Evolutionary conservation across 92 coral and sea anemone species (phyloP).

Genomic region (Porites lobata): DNA sequence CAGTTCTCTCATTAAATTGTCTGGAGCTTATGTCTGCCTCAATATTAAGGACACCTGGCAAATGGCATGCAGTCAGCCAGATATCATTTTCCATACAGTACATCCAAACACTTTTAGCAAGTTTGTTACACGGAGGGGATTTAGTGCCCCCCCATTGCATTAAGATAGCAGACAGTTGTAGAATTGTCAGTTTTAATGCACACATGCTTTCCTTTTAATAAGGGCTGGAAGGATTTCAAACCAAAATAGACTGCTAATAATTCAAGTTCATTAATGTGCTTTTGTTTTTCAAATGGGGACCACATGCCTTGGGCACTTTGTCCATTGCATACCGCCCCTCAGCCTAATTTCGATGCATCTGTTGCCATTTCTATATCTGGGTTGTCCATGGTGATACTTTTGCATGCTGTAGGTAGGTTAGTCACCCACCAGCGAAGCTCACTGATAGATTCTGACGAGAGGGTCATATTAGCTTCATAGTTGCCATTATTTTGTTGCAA

Average conservation of each 20-base stretch:
- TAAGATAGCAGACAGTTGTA: conserved; percentile 50
- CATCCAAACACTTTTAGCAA: conserved; percentile 39
- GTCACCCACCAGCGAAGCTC: conserved; percentile 60
- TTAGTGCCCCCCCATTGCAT: conserved; percentile 56
- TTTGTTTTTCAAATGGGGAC: conserved; percentile 21
- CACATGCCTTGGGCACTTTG: conserved; percentile 43
- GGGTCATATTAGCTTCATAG: conserved; percentile 49
- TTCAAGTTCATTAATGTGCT: conserved; percentile 17
- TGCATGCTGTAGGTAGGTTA: conserved; percentile 33
- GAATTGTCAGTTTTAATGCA: conserved; percentile 45
- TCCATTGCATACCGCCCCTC: conserved; percentile 56
- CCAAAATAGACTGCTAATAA: neutral
- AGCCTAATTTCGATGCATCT: conserved; percentile 66
- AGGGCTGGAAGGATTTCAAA: neutral
- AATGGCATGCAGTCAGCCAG: conserved; percentile 14
- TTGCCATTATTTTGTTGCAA: conserved; percentile 47
- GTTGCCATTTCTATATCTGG: conserved; percentile 40
- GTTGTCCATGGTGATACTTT: conserved; percentile 22
- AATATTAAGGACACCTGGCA: too few species aligned
- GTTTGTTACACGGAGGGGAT: conserved; percentile 29
- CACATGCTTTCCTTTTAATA: conserved; percentile 14
- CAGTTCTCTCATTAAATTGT: conserved; percentile 63
- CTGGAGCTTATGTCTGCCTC: conserved; percentile 46
- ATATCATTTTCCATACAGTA: conserved; percentile 43
- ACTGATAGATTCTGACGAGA: conserved; percentile 24